Evolutionary conservation across 2,113 vertebrate species (phyloP).

Genomic region (Scatophagus argus): DNA sequence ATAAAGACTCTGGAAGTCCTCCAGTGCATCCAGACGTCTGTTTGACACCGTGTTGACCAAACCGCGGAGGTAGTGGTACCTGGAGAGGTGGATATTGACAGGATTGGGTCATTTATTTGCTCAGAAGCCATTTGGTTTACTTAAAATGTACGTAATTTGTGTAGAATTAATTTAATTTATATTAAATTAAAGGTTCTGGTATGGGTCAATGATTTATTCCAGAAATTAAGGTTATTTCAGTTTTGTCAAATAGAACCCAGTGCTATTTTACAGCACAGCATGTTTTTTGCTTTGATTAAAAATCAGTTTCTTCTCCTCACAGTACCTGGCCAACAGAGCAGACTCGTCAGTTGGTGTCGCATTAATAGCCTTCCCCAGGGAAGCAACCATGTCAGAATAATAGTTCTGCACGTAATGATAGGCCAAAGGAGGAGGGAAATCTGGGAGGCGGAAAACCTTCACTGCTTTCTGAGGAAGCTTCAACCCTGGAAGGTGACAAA

Average conservation of each 20-base stretch:
- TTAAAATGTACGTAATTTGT: neutral
- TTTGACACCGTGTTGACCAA: conserved; percentile 89
- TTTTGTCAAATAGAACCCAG: no score
- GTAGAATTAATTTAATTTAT: neutral
- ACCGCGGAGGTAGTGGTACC: conserved; percentile 95
- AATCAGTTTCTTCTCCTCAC: neutral
- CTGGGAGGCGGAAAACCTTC: conserved; percentile 90
- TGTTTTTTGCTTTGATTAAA: neutral
- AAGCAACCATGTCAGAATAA: conserved; percentile 86
- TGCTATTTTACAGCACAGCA: no score
- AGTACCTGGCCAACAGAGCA: conserved; percentile 88
- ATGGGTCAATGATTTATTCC: neutral
- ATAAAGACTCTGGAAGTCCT: conserved; percentile 96
- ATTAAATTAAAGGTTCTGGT: neutral
- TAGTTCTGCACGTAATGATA: conserved; percentile 91
- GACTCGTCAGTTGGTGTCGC: conserved; percentile 85
- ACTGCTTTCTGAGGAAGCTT: conserved; percentile 74
- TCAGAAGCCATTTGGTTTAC: neutral
- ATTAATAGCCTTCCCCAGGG: conserved; percentile 88
- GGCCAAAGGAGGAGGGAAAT: conserved; percentile 91
- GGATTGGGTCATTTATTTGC: neutral
- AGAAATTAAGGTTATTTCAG: neutral
- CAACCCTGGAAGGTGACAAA: conserved; percentile 74
- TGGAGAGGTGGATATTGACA: conserved; percentile 73
- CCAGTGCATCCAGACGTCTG: conserved; percentile 88